Evolutionary conservation across 1,140 invertebrate genomes (phyloP).

Genomic region (Orchestia grillus): DNA sequence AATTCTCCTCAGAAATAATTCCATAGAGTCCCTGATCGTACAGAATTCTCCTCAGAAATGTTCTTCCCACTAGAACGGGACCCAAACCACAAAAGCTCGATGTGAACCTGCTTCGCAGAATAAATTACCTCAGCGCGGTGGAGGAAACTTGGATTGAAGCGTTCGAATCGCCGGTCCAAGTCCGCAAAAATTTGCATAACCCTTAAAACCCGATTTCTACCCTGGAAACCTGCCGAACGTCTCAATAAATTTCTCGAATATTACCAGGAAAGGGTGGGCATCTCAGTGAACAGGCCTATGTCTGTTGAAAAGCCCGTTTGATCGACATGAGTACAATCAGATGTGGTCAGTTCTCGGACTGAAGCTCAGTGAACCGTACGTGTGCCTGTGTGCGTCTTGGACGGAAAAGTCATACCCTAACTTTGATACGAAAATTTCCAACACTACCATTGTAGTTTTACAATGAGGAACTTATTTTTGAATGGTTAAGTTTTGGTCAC

Average conservation of each 20-base stretch:
- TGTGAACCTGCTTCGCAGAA: background rate
- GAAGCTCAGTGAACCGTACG: background rate
- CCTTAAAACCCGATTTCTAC: background rate
- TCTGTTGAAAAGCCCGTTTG: background rate
- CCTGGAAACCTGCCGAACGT: constrained; percentile 1
- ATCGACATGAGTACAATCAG: background rate
- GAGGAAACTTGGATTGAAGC: background rate
- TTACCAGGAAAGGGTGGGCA: background rate
- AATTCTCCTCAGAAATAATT: background rate
- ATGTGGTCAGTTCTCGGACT: constrained; percentile 11
- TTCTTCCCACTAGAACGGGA: background rate
- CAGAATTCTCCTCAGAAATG: background rate
- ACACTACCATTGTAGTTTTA: too few species aligned
- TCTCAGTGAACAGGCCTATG: background rate
- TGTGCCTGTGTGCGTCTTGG: background rate
- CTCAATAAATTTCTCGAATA: background rate
- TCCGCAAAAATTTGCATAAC: constrained; percentile 48
- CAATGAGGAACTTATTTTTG: too few species aligned
- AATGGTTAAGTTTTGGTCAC: too few species aligned
- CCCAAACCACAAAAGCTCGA: background rate
- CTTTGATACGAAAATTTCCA: too few species aligned
- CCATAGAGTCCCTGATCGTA: background rate
- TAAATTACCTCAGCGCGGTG: background rate
- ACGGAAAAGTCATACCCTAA: too few species aligned
- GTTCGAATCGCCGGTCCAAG: background rate